Base-by-base conservation (phyloP, 2,888 invertebrate species). In the Amphipyra berbera region DNA sequence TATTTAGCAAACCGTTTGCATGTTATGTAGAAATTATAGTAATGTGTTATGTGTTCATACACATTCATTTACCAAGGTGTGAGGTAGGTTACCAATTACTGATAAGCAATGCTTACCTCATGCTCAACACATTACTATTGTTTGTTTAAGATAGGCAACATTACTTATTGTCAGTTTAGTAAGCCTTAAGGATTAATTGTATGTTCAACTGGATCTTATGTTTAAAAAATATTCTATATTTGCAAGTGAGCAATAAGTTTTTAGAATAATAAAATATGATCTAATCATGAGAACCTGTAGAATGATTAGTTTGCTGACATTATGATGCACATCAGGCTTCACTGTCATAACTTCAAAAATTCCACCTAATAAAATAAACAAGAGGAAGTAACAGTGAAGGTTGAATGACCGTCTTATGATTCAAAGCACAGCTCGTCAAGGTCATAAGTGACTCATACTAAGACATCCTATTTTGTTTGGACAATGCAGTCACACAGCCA, bases 381-480 rank as follows among this genome's bases (percentile, higher is more conserved):
- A 59, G 40, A 74, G 66, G 53, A 69, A 73, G 60, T 56, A 49
- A 74, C 65, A 79, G 52, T 76, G 75, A 85, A 88, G 87, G 87
- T 82, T 78, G 82, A 82, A 87, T 86, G 63, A 53, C 65, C 71
- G 50, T 73, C 54, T 74, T 67, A 76, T 90, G 89, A 91, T 76
- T 89, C 89, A 88, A 79, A 71, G 59, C 76, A 70, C 66, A 66
- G 9, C 58, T 49, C 67, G 79, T 76, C 84, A 90, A 88, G 89
- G 90, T 83, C 70, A 75, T 13, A 46, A 6, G 50, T 90, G 89
- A 90, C 73, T 90, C 30, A 50, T 58, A 61, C 40, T 33, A 50
- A 72, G 55, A 76, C 73, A 79, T 67, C 45, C 76, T 75, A 75
- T 81, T 71, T 69, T 81, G 73, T 78, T 78, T 78, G 59, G 66